Conservation (phyloP, 1,140 invertebrate species). For the Sinella curviseta region DNA sequence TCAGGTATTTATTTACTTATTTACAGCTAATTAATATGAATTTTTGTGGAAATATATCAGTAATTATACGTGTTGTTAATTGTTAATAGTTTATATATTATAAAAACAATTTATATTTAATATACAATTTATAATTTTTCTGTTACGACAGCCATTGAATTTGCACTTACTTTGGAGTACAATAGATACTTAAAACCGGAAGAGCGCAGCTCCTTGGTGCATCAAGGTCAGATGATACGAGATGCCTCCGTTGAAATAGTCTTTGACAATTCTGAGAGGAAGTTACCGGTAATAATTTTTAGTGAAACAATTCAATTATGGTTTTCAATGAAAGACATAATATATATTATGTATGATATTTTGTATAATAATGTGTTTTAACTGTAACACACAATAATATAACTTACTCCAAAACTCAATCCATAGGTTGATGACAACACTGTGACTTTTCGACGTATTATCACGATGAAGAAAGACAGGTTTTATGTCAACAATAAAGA, state of each 20-base stretch:
- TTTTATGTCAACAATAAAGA: slow-evolving; percentile 34
- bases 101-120: too few relatives aligned
- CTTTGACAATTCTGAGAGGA: slow-evolving; percentile 40
- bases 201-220: neutral
- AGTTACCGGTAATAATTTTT: slow-evolving; percentile 27
- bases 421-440: slow-evolving; percentile 19
- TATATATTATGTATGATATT: too few relatives aligned
- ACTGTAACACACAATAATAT: too few relatives aligned
- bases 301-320: neutral
- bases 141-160: slow-evolving; percentile 33
- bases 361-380: too few relatives aligned
- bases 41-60: too few relatives aligned
- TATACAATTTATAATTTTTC: too few relatives aligned
- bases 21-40: neutral
- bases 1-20: slow-evolving; percentile 18
- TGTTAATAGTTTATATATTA: too few relatives aligned
- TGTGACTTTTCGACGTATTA: slow-evolving; percentile 28
- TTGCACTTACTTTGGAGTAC: slow-evolving; percentile 28
- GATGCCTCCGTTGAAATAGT: slow-evolving; percentile 36
- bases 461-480: slow-evolving; percentile 34
- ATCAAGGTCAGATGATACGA: neutral
- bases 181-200: neutral
- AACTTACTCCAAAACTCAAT: neutral
- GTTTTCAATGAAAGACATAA: too few relatives aligned
- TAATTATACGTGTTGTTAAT: too few relatives aligned